Conservation (phyloP, 2,113 vertebrate genomes). For the Oceanodroma tethys region DNA sequence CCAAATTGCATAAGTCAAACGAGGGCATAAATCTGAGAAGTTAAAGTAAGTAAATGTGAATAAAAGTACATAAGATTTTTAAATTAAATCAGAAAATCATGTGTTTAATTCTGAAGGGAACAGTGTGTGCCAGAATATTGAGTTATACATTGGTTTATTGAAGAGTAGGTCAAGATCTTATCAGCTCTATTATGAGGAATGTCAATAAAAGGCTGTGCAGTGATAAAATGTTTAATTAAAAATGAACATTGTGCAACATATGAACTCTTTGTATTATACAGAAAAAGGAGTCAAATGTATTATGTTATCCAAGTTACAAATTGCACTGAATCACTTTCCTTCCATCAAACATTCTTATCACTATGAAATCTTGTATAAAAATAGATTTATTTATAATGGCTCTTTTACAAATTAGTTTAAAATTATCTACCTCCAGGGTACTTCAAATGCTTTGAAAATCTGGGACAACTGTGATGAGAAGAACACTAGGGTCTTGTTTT, state of each 20-base stretch:
- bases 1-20: neutral
- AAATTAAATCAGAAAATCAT: conserved; percentile 52
- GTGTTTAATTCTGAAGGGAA: conserved; percentile 49
- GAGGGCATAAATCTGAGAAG: neutral
- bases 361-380: neutral
- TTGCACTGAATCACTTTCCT: neutral
- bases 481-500: neutral
- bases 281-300: conserved; percentile 13
- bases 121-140: conserved; percentile 36
- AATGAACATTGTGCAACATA: conserved; percentile 58
- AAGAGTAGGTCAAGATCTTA: conserved; percentile 63
- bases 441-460: neutral
- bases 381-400: neutral
- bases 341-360: conserved; percentile 11
- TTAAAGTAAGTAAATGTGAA: conserved; percentile 37
- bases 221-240: conserved; percentile 72
- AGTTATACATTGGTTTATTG: conserved; percentile 56
- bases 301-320: conserved; percentile 15
- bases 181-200: conserved; percentile 59
- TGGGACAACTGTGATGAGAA: neutral
- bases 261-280: conserved; percentile 30
- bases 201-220: conserved; percentile 46
- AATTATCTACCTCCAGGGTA: neutral
- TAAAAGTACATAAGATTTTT: neutral
- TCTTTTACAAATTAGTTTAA: neutral